Percentiles rank a stretch among this genome's conserved stretches.
Evolutionary conservation across 2,888 invertebrate genomes (phyloP).

Genomic region (Pilophorus perplexus): DNA sequence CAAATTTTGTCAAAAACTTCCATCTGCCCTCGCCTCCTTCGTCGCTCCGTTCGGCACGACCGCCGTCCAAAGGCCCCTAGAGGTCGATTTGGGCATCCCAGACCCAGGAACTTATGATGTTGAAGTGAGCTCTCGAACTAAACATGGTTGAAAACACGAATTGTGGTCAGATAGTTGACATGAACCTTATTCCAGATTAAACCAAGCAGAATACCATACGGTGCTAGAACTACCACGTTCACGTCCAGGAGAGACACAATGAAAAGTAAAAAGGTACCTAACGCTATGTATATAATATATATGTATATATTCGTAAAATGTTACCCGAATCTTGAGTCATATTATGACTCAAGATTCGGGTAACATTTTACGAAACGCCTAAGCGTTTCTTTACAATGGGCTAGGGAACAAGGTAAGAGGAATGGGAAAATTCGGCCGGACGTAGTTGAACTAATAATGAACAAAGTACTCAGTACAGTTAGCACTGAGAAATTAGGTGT

Average conservation of each 20-base stretch:
- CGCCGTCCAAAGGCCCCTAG: constrained; percentile 1
- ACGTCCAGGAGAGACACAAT: constrained; percentile 3
- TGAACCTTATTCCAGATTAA: background rate
- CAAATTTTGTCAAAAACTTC: constrained; percentile 36
- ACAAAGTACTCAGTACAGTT: too few relatives aligned
- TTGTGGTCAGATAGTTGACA: background rate
- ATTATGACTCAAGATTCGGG: too few relatives aligned
- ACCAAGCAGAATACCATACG: constrained; percentile 12
- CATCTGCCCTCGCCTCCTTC: background rate
- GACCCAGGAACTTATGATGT: constrained; percentile 24
- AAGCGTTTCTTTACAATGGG: too few relatives aligned
- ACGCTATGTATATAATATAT: too few relatives aligned
- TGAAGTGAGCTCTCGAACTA: constrained; percentile 3
- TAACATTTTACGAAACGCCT: too few relatives aligned
- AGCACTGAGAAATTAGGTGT: too few relatives aligned
- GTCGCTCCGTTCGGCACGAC: constrained; percentile 38
- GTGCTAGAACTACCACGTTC: constrained; percentile 6
- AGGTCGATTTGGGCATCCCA: constrained; percentile 4
- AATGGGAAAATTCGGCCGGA: too few relatives aligned
- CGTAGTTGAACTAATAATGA: too few relatives aligned
- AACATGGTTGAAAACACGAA: background rate
- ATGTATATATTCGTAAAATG: too few relatives aligned
- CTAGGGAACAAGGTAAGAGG: too few relatives aligned
- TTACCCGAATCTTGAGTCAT: too few relatives aligned
- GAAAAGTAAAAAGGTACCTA: background rate